Evolutionary conservation across 1,140 invertebrate genomes (phyloP), one percentile per base, ranked within the genome.

Genomic region (Eurosta solidaginis): DNA sequence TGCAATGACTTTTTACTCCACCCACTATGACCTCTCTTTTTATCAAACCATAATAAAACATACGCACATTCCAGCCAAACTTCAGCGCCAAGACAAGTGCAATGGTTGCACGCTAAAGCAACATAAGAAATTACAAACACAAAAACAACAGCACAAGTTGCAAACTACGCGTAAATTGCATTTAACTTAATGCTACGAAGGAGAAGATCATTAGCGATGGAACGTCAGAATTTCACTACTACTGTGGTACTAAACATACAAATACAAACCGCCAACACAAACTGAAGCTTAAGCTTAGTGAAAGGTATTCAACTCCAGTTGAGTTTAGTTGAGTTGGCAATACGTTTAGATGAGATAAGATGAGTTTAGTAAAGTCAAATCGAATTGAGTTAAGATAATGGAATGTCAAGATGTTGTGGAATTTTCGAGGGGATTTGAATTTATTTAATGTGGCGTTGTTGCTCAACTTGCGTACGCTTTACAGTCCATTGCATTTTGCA

Each of bases 341-440:
- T n/a, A n/a, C n/a, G n/a, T n/a, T n/a, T n/a, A n/a, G n/a, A n/a
- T n/a, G n/a, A n/a, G n/a, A n/a, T 68, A 33, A 36, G 54, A n/a
- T 63, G 54, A 68, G 17, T 68, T 68, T 68, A 40, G 59, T 68
- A 33, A 68, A 68, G 59, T 29, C 59, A 68, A 68, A 68, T 68
- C 17, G 59, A 40, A 68, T 68, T 20, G 59, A 44, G 73, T 47
- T 47, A 47, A 74, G 44, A 12, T 74, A 74, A 74, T 74, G 73
- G 73, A 47, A 74, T 74, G 40, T 74, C 73, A 74, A 47, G 73
- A 27, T 74, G 73, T 47, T 74, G 25, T 74, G 73, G 20, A 20
- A 74, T 45, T 36, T 74, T 74, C 40, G 42, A 47, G 73, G 44
- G 44, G 73, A 74, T 74, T 74, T n/a, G 73, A 45, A 45, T 47